Percentiles rank a stretch among this genome's conserved stretches.
Conservation (phyloP, 2,888 invertebrate genomes). For the Pseudococcus viburni region DNA sequence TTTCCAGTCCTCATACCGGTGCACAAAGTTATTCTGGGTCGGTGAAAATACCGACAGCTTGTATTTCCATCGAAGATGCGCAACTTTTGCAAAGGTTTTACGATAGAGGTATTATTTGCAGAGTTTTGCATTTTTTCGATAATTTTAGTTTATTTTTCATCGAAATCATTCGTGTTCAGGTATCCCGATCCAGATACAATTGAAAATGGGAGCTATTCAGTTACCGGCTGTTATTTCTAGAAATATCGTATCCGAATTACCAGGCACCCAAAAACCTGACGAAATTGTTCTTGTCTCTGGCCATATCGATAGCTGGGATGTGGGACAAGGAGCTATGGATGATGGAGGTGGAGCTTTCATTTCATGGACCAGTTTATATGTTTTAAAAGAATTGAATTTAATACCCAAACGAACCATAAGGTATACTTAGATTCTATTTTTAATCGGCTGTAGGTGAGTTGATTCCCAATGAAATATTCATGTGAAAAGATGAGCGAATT, state of each 20-base stretch:
- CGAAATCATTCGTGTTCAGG: slow-evolving; percentile 70
- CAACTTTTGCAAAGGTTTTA: slow-evolving; percentile 79
- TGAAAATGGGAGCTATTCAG: slow-evolving; percentile 79
- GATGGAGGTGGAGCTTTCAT: slow-evolving; percentile 87
- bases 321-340: slow-evolving; percentile 90
- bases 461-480: too few species aligned
- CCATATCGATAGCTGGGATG: slow-evolving; percentile 90
- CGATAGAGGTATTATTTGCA: slow-evolving; percentile 72
- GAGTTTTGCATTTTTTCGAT: background rate
- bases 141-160: background rate
- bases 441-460: too few species aligned
- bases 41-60: slow-evolving; percentile 80
- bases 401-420: slow-evolving; percentile 81
- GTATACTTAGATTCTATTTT: slow-evolving; percentile 68
- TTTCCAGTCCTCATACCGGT: slow-evolving; percentile 85
- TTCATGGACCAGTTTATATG: slow-evolving; percentile 81
- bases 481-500: too few species aligned
- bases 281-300: slow-evolving; percentile 84
- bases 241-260: slow-evolving; percentile 82
- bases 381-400: slow-evolving; percentile 78
- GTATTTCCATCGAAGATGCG: slow-evolving; percentile 85
- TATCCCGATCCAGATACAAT: slow-evolving; percentile 73
- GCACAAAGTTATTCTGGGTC: slow-evolving; percentile 77
- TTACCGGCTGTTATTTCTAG: slow-evolving; percentile 77
- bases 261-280: slow-evolving; percentile 74